A percentile compares a stretch with the other conserved stretches of the same genome.
phyloP scores from a whole-genome alignment of 2,888 invertebrate species.

The Tanypteryx hageni region DNA sequence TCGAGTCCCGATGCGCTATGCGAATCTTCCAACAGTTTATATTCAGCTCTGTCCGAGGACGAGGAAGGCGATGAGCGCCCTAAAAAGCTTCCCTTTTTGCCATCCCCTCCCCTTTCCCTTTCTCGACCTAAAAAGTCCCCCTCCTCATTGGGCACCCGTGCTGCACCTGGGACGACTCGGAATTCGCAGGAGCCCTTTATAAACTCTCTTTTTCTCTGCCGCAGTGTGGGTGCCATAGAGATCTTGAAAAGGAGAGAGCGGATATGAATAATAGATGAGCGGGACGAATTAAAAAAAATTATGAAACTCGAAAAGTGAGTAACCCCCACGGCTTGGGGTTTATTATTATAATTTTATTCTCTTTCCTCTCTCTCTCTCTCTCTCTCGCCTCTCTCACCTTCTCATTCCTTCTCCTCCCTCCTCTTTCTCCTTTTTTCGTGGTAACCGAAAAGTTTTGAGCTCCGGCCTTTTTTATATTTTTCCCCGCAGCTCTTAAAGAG shows the following conservation, averaged over 20 bases:
- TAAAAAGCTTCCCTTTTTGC: neutral
- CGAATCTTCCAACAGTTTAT: neutral
- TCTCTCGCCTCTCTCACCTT: neutral
- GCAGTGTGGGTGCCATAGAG: neutral
- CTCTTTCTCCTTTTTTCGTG: neutral
- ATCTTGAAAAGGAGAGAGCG: neutral
- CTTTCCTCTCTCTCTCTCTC: neutral
- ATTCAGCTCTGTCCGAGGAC: neutral
- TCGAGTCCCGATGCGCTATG: too few species aligned
- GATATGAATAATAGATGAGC: conserved; percentile 29
- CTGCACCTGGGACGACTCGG: too few species aligned
- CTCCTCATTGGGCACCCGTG: too few species aligned
- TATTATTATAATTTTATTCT: conserved; percentile 28
- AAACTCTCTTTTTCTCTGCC: neutral
- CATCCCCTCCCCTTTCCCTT: neutral
- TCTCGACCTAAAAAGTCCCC: too few species aligned
- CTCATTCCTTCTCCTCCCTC: neutral
- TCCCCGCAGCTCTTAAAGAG: neutral
- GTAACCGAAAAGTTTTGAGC: neutral
- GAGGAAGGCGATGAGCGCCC: neutral
- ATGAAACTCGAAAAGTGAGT: neutral
- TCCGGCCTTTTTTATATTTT: neutral
- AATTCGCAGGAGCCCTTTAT: neutral
- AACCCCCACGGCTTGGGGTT: neutral
- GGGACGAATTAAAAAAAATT: conserved; percentile 22